phyloP scores from a whole-genome alignment of 37 sponge, comb jelly and placozoan species.

The Ephydatia muelleri region DNA sequence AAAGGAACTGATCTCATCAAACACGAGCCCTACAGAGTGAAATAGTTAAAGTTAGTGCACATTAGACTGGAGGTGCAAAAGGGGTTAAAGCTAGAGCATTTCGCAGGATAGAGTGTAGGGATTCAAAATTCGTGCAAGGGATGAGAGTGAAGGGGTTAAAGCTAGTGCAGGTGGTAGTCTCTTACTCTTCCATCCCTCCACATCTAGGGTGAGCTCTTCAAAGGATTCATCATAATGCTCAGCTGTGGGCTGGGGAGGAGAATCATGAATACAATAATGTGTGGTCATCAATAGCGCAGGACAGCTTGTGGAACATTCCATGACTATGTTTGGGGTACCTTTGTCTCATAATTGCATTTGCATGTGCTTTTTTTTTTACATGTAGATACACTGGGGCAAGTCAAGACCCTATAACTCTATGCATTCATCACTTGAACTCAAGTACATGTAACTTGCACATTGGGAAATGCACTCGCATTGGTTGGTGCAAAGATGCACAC shows the following conservation, averaged over 20 bases:
- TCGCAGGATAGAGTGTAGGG: no score
- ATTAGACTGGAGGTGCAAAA: no score
- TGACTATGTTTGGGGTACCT: no score
- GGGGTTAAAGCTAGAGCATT: neutral
- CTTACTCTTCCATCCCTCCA: conserved; percentile 57
- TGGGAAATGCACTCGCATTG: no score
- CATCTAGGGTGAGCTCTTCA: conserved; percentile 38
- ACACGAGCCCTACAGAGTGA: conserved; percentile 28
- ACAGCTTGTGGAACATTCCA: neutral
- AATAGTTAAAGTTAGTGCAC: neutral
- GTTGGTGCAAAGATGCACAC: neutral
- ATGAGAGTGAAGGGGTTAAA: neutral
- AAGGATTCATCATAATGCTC: conserved; percentile 62
- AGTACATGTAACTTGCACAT: no score
- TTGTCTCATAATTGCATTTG: no score
- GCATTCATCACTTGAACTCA: no score
- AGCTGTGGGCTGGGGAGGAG: conserved; percentile 33
- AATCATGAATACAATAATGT: neutral
- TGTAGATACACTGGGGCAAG: neutral
- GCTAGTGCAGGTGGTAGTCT: neutral
- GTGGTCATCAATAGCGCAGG: neutral
- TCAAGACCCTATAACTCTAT: neutral
- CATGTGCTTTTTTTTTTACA: neutral
- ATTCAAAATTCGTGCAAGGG: no score
- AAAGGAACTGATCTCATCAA: conserved; percentile 49